Percentiles rank a stretch among this genome's conserved stretches.
These are phyloP conservation scores for Chitala chitala DNA, from an alignment of 2,113 vertebrate genomes.

Conservation along the genomic window DNA sequence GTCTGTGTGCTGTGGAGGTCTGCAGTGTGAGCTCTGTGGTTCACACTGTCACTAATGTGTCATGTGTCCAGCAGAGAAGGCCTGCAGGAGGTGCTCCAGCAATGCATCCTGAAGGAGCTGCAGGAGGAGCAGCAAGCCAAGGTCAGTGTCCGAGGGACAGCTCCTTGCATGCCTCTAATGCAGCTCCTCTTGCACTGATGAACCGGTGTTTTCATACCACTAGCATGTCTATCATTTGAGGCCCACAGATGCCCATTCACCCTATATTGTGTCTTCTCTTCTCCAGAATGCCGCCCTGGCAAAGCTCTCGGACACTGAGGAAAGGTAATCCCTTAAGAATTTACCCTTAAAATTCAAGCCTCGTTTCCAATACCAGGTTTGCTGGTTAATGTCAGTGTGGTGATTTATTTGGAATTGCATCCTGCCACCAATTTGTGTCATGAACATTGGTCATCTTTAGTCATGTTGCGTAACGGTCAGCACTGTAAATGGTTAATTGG, in stretches of 20 bases:
- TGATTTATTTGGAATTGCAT: no score
- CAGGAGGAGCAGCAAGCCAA: slow-evolving; percentile 69
- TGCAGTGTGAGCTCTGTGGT: neutral
- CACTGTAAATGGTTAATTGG: no score
- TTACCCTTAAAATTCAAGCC: neutral
- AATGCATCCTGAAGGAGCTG: slow-evolving; percentile 59
- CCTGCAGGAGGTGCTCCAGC: slow-evolving; percentile 46
- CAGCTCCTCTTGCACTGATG: no score
- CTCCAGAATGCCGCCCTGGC: slow-evolving; percentile 54
- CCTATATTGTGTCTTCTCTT: neutral
- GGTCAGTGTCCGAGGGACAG: slow-evolving; percentile 57
- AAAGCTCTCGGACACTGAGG: slow-evolving; percentile 68
- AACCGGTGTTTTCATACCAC: no score
- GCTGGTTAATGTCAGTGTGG: neutral
- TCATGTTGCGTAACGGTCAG: no score
- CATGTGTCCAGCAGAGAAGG: slow-evolving; percentile 44
- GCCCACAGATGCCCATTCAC: neutral
- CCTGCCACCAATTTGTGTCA: no score
- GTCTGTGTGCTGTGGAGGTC: neutral
- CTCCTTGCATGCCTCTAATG: no score
- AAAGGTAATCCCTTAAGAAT: slow-evolving; percentile 67
- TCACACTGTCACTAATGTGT: neutral
- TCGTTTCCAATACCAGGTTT: neutral
- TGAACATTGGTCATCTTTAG: no score
- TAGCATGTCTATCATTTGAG: neutral